Evolutionary conservation across 2,888 invertebrate species (phyloP).

Genomic region (Laothoe populi): DNA sequence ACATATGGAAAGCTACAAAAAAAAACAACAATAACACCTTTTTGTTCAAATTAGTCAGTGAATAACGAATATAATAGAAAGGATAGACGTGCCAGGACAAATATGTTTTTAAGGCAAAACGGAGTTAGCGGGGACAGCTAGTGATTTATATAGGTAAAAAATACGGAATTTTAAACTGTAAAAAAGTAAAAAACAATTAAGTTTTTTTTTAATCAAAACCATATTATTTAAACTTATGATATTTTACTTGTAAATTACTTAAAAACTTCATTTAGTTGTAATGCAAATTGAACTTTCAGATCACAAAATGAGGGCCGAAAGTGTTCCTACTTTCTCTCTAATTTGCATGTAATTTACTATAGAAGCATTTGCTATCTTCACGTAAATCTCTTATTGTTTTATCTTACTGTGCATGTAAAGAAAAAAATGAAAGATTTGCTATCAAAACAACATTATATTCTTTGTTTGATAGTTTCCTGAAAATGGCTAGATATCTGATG

Average conservation of each 20-base stretch:
- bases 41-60: no score
- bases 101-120: no score
- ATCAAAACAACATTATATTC: background rate
- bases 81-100: no score
- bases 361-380: slow-evolving; percentile 9
- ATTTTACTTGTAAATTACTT: background rate
- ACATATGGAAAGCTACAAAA: no score
- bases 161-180: no score
- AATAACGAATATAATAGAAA: no score
- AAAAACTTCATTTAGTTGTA: background rate
- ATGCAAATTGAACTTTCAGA: background rate
- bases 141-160: no score
- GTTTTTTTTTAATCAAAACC: no score
- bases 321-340: background rate
- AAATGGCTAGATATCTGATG: no score
- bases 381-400: background rate
- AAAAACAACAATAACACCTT: no score
- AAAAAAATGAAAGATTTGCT: background rate
- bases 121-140: no score
- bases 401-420: background rate
- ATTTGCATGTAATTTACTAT: background rate
- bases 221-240: background rate
- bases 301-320: background rate
- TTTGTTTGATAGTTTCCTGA: background rate
- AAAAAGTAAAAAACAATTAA: no score